These are phyloP conservation scores for Heliconius ismenius DNA, from an alignment of 2,888 invertebrate species.

Conservation along the genomic window DNA sequence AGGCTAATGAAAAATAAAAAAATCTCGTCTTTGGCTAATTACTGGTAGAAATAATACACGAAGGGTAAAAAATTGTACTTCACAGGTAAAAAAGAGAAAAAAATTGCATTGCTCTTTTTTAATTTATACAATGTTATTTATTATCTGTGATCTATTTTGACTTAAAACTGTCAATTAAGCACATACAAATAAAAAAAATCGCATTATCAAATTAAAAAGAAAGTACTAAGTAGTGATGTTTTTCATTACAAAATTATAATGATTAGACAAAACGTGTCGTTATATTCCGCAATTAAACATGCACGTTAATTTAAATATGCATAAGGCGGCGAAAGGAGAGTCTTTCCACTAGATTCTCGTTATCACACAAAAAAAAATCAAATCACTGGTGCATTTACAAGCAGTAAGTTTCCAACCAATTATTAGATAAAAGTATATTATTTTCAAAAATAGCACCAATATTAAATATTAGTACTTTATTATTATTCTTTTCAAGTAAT, in stretches of 20 bases:
- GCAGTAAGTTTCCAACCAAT: conserved; percentile 27
- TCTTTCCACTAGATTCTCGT: background rate
- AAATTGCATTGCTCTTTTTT: conserved; percentile 8
- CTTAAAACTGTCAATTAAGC: background rate
- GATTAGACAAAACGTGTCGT: background rate
- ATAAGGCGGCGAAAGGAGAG: background rate
- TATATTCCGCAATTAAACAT: background rate
- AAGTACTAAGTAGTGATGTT: background rate
- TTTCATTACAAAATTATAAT: background rate
- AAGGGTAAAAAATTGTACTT: conserved; percentile 66
- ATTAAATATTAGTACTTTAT: conserved; percentile 72
- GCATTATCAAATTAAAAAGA: background rate
- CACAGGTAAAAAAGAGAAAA: conserved; percentile 55
- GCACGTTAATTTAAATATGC: background rate
- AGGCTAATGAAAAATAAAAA: conserved; percentile 51
- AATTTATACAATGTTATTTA: background rate
- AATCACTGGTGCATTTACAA: conserved; percentile 67
- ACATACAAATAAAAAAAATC: background rate
- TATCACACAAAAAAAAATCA: conserved; percentile 50
- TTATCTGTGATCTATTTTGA: background rate
- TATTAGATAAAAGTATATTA: conserved; percentile 32
- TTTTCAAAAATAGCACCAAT: conserved; percentile 76
- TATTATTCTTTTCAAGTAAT: conserved; percentile 63
- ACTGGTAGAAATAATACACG: conserved; percentile 48
- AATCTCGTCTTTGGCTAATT: conserved; percentile 68